These are phyloP conservation scores for Sebastes elongatus DNA, from an alignment of 2,797 vertebrate genomes.

Conservation along the genomic window DNA sequence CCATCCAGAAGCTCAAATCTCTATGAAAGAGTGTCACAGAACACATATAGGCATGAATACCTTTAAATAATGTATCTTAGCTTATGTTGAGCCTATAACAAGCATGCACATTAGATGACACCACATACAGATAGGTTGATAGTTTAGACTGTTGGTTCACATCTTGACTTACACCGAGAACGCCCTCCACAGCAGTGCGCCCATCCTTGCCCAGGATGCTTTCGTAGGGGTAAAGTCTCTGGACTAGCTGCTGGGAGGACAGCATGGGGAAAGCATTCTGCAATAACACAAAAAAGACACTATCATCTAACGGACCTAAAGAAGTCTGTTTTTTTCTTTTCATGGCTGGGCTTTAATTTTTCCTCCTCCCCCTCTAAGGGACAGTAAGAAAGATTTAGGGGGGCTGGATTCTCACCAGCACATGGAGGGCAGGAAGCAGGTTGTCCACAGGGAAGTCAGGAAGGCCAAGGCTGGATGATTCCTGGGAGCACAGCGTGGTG, in stretches of 20 bases:
- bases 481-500: constrained; percentile 94
- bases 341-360: neutral
- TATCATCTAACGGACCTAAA: neutral
- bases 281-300: constrained; percentile 39
- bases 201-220: constrained; percentile 92
- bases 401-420: constrained; percentile 86
- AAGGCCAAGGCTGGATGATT: constrained; percentile 91
- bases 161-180: constrained; percentile 85
- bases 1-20: constrained; percentile 90
- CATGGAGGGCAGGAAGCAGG: constrained; percentile 86
- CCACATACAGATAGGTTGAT: neutral
- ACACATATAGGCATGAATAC: neutral
- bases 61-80: neutral
- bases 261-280: constrained; percentile 92
- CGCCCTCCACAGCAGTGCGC: constrained; percentile 86
- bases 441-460: constrained; percentile 97
- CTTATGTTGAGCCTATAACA: neutral
- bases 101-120: neutral
- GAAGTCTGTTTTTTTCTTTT: neutral
- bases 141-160: neutral
- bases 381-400: neutral
- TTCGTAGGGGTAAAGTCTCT: constrained; percentile 91
- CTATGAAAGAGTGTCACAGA: constrained; percentile 66
- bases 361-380: neutral
- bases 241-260: constrained; percentile 86